A percentile compares a stretch with the other conserved stretches of the same genome.
These are phyloP conservation scores for Lepidurus packardi DNA, from an alignment of 1,140 invertebrate genomes.

Conservation along the genomic window DNA sequence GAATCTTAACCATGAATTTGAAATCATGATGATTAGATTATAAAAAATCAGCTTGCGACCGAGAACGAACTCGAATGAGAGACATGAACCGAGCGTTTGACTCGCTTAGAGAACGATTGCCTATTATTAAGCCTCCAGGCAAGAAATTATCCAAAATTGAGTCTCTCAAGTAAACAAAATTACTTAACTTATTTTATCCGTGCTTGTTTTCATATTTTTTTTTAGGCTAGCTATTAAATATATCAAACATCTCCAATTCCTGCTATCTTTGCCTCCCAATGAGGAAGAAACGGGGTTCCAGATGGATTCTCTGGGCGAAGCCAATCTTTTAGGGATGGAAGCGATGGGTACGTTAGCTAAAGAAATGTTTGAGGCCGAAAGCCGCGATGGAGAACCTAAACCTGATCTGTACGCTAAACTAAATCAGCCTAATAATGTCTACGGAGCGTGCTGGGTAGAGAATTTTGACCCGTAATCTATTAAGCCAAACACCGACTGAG, in stretches of 20 bases:
- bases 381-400: background rate
- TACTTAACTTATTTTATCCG: background rate
- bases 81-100: constrained; percentile 86
- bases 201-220: constrained; percentile 25
- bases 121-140: constrained; percentile 72
- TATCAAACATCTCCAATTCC: constrained; percentile 65
- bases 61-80: constrained; percentile 75
- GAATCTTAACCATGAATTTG: constrained; percentile 15
- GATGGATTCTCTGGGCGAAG: background rate
- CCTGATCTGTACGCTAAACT: background rate
- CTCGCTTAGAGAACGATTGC: constrained; percentile 65
- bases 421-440: background rate
- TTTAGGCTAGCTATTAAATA: constrained; percentile 69
- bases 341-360: background rate
- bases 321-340: background rate
- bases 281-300: background rate
- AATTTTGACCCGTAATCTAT: background rate
- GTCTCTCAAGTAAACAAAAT: constrained; percentile 57
- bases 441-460: background rate
- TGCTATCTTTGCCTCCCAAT: constrained; percentile 45
- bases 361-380: background rate
- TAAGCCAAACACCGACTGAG: background rate
- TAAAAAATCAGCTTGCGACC: constrained; percentile 75
- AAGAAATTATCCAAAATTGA: constrained; percentile 85
- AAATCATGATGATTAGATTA: constrained; percentile 54